Percentiles rank a stretch among this genome's conserved stretches.
phyloP scores from a whole-genome alignment of 2,113 vertebrate species.

The Cromileptes altivelis region DNA sequence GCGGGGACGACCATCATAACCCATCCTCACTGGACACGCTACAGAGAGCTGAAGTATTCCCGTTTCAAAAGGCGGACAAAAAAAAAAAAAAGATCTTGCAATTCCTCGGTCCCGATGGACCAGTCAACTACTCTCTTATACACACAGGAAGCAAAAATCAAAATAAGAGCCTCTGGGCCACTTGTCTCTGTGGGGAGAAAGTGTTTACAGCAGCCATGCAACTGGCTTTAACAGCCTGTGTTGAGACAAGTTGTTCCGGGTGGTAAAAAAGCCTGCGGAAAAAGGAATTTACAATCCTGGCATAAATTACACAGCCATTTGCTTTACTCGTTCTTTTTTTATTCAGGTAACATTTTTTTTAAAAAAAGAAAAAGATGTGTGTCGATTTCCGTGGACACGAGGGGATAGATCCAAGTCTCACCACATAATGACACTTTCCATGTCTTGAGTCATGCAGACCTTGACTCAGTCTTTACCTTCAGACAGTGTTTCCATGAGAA shows the following conservation, averaged over 20 bases:
- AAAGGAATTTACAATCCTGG: constrained; percentile 62
- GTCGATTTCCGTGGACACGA: constrained; percentile 16
- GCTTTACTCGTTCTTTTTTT: constrained; percentile 24
- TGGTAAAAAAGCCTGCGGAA: constrained; percentile 43
- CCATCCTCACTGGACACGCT: constrained; percentile 25
- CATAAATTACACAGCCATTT: constrained; percentile 27
- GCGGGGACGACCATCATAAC: constrained; percentile 47
- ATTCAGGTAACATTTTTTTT: constrained; percentile 13
- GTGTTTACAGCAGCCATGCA: constrained; percentile 62
- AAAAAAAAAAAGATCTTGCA: not conserved
- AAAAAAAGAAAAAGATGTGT: not conserved
- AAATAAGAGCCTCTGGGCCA: constrained; percentile 62
- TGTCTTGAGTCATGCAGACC: constrained; percentile 52
- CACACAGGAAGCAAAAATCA: constrained; percentile 64
- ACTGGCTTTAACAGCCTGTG: constrained; percentile 45
- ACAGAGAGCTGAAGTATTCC: constrained; percentile 21
- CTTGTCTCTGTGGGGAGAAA: constrained; percentile 44
- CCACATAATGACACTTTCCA: constrained; percentile 59
- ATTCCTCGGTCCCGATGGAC: constrained; percentile 16
- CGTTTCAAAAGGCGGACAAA: not conserved
- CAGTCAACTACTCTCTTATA: constrained; percentile 40
- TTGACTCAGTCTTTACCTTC: constrained; percentile 45
- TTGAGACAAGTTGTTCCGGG: constrained; percentile 9
- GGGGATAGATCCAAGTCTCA: constrained; percentile 1
- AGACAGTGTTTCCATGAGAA: constrained; percentile 42